Conservation (phyloP, 2,797 vertebrate genomes). For the Siniperca scherzeri region DNA sequence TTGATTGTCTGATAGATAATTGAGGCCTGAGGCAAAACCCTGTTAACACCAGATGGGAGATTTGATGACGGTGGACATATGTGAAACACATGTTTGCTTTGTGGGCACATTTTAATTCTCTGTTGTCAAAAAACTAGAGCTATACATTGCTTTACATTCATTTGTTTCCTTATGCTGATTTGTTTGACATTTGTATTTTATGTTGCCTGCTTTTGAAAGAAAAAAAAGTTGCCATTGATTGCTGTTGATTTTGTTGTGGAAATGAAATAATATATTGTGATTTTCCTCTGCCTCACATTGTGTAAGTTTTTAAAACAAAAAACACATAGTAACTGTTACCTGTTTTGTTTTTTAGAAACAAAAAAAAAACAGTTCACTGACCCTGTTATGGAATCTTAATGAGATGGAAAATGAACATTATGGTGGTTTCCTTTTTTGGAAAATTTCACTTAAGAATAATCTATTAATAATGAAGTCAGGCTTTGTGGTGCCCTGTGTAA, state of each 20-base stretch:
- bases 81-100: conserved; percentile 56
- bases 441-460: conserved; percentile 34
- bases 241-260: conserved; percentile 57
- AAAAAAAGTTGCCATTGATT: conserved; percentile 55
- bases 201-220: conserved; percentile 50
- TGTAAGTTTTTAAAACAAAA: conserved; percentile 36
- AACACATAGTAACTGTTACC: background rate
- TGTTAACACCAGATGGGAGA: conserved; percentile 44
- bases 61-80: conserved; percentile 40
- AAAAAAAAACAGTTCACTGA: background rate
- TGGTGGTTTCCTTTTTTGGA: conserved; percentile 22
- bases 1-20: conserved; percentile 60
- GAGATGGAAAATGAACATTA: conserved; percentile 52
- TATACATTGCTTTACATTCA: conserved; percentile 33
- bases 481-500: conserved; percentile 41
- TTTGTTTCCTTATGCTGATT: conserved; percentile 34
- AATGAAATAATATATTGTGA: conserved; percentile 83
- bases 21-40: conserved; percentile 36
- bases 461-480: conserved; percentile 33
- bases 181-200: conserved; percentile 53
- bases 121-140: conserved; percentile 28
- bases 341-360: conserved; percentile 28
- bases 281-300: conserved; percentile 39
- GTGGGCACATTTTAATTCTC: conserved; percentile 51
- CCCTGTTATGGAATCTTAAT: conserved; percentile 37